Conservation (phyloP, 2,113 vertebrate species). For the Hylia prasina region DNA sequence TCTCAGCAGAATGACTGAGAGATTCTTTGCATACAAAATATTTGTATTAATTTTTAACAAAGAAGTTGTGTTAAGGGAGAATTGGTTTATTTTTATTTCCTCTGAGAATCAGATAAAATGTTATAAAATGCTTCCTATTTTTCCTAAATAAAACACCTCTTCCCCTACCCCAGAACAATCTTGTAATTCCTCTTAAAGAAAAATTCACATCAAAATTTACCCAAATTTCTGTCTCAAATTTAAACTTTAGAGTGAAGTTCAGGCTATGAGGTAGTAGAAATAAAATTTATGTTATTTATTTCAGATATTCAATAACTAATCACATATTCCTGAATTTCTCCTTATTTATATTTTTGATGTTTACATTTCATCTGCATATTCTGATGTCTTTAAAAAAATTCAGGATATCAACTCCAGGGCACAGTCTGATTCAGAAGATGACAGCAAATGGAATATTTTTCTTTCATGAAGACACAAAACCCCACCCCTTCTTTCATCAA, state of each 20-base stretch:
- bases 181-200: neutral
- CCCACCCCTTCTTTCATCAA: neutral
- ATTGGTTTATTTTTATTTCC: neutral
- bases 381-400: neutral
- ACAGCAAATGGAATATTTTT: neutral
- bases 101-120: neutral
- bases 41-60: neutral
- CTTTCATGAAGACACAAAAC: neutral
- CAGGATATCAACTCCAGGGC: neutral
- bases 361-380: neutral
- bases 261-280: neutral
- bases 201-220: neutral
- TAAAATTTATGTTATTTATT: neutral
- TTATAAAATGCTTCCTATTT: neutral
- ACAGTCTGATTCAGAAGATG: neutral
- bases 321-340: neutral
- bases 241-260: neutral
- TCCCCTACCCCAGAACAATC: accelerated
- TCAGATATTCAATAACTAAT: neutral
- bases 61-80: neutral
- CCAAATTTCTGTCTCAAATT: neutral
- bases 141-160: neutral
- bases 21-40: neutral
- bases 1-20: neutral
- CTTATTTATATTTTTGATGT: neutral